Evolutionary conservation across 1,140 invertebrate species (phyloP).

Genomic region (Oedothorax gibbosus): DNA sequence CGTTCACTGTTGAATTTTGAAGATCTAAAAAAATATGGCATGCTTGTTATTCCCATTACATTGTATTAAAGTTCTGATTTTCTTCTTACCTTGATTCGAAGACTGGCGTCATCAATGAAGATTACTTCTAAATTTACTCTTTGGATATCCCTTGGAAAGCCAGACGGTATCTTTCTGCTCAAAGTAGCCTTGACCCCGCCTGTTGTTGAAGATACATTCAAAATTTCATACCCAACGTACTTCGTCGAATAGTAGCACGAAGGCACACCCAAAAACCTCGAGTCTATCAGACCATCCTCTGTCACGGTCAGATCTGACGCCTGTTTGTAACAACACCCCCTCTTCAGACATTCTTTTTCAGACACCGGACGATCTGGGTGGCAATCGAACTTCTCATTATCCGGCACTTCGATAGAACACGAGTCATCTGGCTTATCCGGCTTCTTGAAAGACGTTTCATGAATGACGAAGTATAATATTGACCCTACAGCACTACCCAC

Average conservation of each 20-base stretch:
- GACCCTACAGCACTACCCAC: constrained; percentile 3
- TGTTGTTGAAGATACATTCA: background rate
- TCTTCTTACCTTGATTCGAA: constrained; percentile 53
- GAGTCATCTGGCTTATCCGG: background rate
- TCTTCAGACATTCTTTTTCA: constrained; percentile 65
- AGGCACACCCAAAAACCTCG: constrained; percentile 58
- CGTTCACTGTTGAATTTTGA: too few relatives aligned
- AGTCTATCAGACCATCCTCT: background rate
- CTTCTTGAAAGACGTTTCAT: constrained; percentile 5
- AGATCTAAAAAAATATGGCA: too few relatives aligned
- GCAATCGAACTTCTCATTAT: constrained; percentile 67
- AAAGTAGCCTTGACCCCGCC: constrained; percentile 70
- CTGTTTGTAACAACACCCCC: constrained; percentile 70
- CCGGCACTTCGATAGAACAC: background rate
- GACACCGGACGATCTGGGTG: constrained; percentile 66
- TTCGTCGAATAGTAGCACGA: constrained; percentile 63
- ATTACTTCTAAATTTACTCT: constrained; percentile 74
- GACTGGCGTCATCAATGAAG: constrained; percentile 71
- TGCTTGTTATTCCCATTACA: too few relatives aligned
- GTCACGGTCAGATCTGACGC: constrained; percentile 2
- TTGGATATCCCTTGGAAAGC: constrained; percentile 77
- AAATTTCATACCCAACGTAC: constrained; percentile 62
- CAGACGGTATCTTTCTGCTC: constrained; percentile 70
- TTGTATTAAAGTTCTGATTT: too few relatives aligned
- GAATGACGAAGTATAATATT: constrained; percentile 12